Evolutionary conservation across 2,888 invertebrate species (phyloP).

Genomic region (Mythimna loreyi): DNA sequence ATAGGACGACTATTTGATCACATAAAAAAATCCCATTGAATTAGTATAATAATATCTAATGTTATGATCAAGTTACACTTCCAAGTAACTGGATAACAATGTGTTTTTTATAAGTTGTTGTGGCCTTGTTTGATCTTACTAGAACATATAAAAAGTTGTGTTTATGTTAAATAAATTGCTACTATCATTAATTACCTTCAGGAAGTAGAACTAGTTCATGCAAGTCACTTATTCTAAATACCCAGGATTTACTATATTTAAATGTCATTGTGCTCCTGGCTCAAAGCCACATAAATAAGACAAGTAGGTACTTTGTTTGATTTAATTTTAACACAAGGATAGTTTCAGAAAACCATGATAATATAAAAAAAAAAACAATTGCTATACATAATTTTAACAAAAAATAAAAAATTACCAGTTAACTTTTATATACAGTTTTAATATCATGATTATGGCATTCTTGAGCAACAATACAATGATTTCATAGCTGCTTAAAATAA

Average conservation of each 20-base stretch:
- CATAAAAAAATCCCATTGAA: background rate
- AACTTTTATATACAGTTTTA: no score
- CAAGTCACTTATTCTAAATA: conserved; percentile 6
- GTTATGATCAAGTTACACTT: conserved; percentile 1
- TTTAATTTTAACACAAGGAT: no score
- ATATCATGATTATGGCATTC: conserved; percentile 14
- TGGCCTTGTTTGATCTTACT: background rate
- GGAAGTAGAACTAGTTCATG: background rate
- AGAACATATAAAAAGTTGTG: background rate
- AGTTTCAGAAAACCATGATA: no score
- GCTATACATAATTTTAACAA: no score
- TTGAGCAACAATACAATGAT: background rate
- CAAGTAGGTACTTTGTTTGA: no score
- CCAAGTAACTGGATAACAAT: background rate
- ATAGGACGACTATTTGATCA: background rate
- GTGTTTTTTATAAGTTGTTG: background rate
- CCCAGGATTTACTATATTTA: conserved; percentile 11
- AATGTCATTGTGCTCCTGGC: background rate
- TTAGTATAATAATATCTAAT: background rate
- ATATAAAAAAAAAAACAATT: no score
- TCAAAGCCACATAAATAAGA: no score
- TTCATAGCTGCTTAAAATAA: background rate
- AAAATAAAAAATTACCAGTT: no score
- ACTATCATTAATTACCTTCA: background rate
- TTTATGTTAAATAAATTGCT: conserved; percentile 1